These are phyloP conservation scores for Rotaria sp. DNA, from an alignment of 2,888 invertebrate genomes.

Conservation along the genomic window DNA sequence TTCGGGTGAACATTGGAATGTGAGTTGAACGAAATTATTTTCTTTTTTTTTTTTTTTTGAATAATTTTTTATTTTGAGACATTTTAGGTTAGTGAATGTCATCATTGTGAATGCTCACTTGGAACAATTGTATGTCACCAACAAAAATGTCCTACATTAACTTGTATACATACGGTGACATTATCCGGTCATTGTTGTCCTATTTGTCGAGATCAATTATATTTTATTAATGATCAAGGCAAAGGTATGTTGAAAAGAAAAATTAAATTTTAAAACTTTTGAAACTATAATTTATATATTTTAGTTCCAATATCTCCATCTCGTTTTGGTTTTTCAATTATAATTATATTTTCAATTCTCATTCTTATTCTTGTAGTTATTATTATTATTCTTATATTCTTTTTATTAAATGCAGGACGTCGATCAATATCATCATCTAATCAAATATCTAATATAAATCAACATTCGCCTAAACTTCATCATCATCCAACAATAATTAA, in stretches of 20 bases:
- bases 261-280: no score
- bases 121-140: constrained; percentile 27
- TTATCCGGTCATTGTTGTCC: constrained; percentile 19
- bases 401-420: neutral
- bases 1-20: constrained; percentile 29
- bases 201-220: constrained; percentile 3
- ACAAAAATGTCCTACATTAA: neutral
- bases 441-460: neutral
- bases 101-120: constrained; percentile 22
- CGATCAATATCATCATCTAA: neutral
- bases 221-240: neutral
- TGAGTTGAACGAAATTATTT: neutral
- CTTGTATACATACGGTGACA: neutral
- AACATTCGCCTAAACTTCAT: neutral
- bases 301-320: neutral
- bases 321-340: neutral
- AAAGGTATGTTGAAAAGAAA: neutral
- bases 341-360: neutral
- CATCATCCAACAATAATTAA: neutral
- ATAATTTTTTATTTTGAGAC: no score
- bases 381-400: neutral
- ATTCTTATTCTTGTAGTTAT: neutral
- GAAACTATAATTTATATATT: neutral
- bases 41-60: no score
- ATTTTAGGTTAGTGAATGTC: constrained; percentile 1